Evolutionary conservation across 2,113 vertebrate genomes (phyloP), one percentile per base, ranked within the genome.

Genomic region (Toxotes chatareus): DNA sequence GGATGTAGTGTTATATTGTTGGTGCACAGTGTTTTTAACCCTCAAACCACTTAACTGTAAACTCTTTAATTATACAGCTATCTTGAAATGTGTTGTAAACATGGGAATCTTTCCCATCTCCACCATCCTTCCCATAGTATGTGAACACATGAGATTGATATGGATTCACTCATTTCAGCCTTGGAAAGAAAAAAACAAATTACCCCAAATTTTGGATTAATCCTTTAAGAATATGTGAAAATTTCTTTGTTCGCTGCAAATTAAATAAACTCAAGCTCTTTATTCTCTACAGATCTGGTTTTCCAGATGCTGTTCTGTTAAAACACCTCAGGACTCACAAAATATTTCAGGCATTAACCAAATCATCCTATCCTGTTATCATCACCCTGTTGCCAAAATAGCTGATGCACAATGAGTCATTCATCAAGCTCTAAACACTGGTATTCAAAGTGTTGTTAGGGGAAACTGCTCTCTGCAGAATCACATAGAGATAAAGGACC

Each of bases 321-420:
- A 65, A 76, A 55, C 59, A 62, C 40, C 31, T 38, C n/a, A 64
- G 67, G 17, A 21, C 38, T 38, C 32, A 56, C 47, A 42, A 32
- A 64, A 77, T 68, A 76, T 76, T 68, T 36, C 19, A 40, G 47
- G 63, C 61, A 79, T 75, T 68, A 79, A 44, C 42, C 23, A 72
- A 68, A 67, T 82, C 49, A 76, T 59, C 59, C 32, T 38, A 53
- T 65, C 69, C 72, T 84, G 86, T 79, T 76, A 79, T 89, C 83
- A 72, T 80, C 47, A 55, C 70, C 67, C 36, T 89, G 86, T 83
- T 88, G 83, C 86, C 85, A 88, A 84, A 87, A 88, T 84, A 88
- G 31, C 51, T 27, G 14, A 21, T 3, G 51, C 69, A 92, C 84
- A 87, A 73, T 80, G 81, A 79, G 69, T 62, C 86, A 88, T 93